Evolutionary conservation across 2,113 vertebrate genomes (phyloP).

Genomic region (Cyanocitta stelleri): DNA sequence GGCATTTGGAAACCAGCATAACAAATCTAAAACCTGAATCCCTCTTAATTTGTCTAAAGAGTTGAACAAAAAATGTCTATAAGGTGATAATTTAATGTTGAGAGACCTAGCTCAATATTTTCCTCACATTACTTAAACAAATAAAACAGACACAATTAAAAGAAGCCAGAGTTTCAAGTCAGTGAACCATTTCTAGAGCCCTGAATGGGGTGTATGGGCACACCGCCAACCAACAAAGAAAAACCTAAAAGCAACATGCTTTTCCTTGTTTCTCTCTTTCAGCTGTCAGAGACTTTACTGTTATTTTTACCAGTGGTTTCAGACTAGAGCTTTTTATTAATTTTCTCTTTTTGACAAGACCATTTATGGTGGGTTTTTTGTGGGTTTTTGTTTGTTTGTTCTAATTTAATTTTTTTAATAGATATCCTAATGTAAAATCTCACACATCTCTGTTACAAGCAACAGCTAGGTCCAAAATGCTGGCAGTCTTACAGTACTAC

Average conservation of each 20-base stretch:
- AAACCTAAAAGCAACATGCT: slow-evolving; percentile 39
- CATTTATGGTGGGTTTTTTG: not conserved
- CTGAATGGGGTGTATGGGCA: slow-evolving; percentile 1
- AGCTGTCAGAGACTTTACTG: slow-evolving; percentile 1
- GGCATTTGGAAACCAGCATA: not conserved
- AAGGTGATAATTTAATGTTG: not conserved
- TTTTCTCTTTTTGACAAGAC: not conserved
- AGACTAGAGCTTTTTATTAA: not conserved
- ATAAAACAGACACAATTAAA: slow-evolving; percentile 24
- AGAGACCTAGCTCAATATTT: not conserved
- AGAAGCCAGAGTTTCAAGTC: slow-evolving; percentile 31
- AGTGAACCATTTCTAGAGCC: slow-evolving; percentile 17
- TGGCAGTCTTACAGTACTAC: not conserved
- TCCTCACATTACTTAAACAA: slow-evolving; percentile 33
- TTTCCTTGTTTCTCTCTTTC: slow-evolving; percentile 5
- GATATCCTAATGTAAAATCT: not conserved
- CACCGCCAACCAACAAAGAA: slow-evolving; percentile 1
- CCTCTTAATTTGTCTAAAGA: not conserved
- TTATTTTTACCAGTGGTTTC: slow-evolving; percentile 32
- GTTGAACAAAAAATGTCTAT: not conserved
- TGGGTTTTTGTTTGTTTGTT: not conserved
- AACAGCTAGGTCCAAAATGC: not conserved
- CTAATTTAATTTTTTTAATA: not conserved
- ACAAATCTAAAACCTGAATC: not conserved
- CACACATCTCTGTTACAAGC: not conserved